Conservation (phyloP, 2,888 invertebrate genomes). For the Euproctis similis region DNA sequence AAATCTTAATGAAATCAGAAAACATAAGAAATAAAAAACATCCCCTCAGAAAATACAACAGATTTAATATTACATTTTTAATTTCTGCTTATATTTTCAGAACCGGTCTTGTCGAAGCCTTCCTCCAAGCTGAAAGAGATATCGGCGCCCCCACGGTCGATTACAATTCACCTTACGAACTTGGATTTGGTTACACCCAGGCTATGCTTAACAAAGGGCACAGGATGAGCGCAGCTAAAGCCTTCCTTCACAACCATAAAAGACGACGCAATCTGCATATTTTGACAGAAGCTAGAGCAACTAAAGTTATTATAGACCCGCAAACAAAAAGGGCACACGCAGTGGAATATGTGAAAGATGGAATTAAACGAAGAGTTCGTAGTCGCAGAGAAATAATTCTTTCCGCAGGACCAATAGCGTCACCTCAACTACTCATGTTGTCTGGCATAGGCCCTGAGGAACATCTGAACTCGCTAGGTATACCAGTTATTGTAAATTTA, state of each 20-base stretch:
- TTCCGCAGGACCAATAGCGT: constrained; percentile 90
- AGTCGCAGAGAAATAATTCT: constrained; percentile 88
- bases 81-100: constrained; percentile 34
- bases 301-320: constrained; percentile 65
- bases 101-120: constrained; percentile 70
- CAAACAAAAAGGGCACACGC: constrained; percentile 79
- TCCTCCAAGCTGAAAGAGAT: constrained; percentile 76
- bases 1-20: too few species aligned
- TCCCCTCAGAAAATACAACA: background rate
- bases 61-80: background rate
- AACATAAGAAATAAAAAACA: too few species aligned
- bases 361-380: constrained; percentile 63
- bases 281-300: constrained; percentile 53
- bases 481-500: constrained; percentile 78
- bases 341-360: constrained; percentile 79
- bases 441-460: constrained; percentile 81
- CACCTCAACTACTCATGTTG: constrained; percentile 93
- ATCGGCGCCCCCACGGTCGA: constrained; percentile 75
- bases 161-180: constrained; percentile 77
- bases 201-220: constrained; percentile 76
- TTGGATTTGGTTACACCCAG: constrained; percentile 75
- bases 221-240: constrained; percentile 80
- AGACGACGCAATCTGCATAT: constrained; percentile 78
- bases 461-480: constrained; percentile 72
- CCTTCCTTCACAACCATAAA: constrained; percentile 79